Conservation (phyloP, 2,797 vertebrate genomes). For the Danio jaintianensis region DNA sequence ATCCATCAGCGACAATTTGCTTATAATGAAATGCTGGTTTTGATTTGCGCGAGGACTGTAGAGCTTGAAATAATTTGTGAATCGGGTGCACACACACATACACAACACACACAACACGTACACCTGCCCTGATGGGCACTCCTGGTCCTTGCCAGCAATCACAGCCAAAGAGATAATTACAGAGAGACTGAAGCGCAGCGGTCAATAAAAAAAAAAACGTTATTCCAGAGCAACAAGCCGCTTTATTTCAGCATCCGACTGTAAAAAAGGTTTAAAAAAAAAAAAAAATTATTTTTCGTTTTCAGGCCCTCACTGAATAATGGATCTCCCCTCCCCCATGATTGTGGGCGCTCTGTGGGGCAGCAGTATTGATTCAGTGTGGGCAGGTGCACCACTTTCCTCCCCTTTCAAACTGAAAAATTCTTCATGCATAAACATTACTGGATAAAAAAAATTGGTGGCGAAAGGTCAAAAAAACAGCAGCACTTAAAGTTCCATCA, state of each 20-base stretch:
- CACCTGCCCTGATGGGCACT: constrained; percentile 70
- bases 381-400: not conserved
- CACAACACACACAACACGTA: constrained; percentile 18
- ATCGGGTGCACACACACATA: constrained; percentile 43
- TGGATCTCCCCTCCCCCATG: constrained; percentile 65
- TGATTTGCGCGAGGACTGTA: constrained; percentile 45
- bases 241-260: constrained; percentile 90
- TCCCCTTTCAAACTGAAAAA: not conserved
- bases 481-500: not conserved
- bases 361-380: constrained; percentile 15
- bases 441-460: not conserved
- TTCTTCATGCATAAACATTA: not conserved
- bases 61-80: constrained; percentile 52
- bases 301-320: constrained; percentile 75
- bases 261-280: constrained; percentile 80
- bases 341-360: constrained; percentile 1
- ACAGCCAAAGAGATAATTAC: constrained; percentile 80
- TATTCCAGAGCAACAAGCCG: constrained; percentile 74
- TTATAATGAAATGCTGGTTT: constrained; percentile 63
- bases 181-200: constrained; percentile 65
- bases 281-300: constrained; percentile 90
- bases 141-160: constrained; percentile 73
- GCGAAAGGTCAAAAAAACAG: not conserved
- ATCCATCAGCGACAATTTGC: constrained; percentile 57
- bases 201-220: constrained; percentile 53